phyloP scores from a whole-genome alignment of 2,113 vertebrate genomes.

The Nothocercus nigrocapillus region DNA sequence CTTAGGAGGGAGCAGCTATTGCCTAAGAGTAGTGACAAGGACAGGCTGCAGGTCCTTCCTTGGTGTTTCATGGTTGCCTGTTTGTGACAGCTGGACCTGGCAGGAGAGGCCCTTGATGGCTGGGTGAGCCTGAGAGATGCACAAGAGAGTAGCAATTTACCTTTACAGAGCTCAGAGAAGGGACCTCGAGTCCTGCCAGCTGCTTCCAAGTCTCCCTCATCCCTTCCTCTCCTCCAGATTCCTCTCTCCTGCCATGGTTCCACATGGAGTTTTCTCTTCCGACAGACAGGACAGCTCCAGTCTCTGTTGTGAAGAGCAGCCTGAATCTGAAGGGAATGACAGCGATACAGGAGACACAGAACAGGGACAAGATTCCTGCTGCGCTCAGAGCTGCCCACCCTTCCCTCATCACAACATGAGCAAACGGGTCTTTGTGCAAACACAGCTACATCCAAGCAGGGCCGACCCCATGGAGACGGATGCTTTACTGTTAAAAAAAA shows the following conservation, averaged over 20 bases:
- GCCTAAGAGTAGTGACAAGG: rapidly evolving
- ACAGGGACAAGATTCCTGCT: not conserved
- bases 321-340: rapidly evolving
- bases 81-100: rapidly evolving
- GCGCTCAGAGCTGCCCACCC: not conserved
- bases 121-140: not conserved
- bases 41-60: not conserved
- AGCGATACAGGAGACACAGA: rapidly evolving
- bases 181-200: not conserved
- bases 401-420: rapidly evolving
- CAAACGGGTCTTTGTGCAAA: rapidly evolving
- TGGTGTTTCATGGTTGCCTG: rapidly evolving
- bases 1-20: not conserved
- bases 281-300: rapidly evolving
- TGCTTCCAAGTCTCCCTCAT: rapidly evolving
- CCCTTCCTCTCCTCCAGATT: not conserved
- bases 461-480: rapidly evolving
- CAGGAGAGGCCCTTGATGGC: too few relatives aligned
- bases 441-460: too few relatives aligned
- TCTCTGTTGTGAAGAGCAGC: not conserved
- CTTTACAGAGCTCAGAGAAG: rapidly evolving
- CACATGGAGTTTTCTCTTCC: not conserved
- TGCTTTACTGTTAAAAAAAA: not conserved
- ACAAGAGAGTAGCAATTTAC: rapidly evolving
- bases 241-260: too few relatives aligned